These are phyloP conservation scores for Macropis europaea DNA, from an alignment of 2,888 invertebrate genomes.

Conservation along the genomic window DNA sequence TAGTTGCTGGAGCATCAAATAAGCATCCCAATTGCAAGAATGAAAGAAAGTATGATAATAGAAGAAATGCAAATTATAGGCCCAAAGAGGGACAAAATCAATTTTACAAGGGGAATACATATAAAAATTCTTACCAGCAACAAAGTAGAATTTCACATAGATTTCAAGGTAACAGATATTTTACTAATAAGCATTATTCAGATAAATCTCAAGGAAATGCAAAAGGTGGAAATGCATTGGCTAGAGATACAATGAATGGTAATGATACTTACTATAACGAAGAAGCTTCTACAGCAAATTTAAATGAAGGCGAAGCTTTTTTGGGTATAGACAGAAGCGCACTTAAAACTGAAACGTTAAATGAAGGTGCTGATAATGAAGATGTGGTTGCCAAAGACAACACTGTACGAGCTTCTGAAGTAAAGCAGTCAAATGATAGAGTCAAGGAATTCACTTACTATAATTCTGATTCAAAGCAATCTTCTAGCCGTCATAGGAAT, in stretches of 20 bases:
- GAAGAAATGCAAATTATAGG: conserved; percentile 50
- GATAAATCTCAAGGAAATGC: conserved; percentile 1
- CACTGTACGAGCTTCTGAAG: background rate
- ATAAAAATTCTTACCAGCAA: conserved; percentile 51
- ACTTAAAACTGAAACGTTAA: background rate
- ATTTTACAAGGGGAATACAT: conserved; percentile 39
- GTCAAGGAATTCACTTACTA: conserved; percentile 32
- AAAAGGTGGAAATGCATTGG: background rate
- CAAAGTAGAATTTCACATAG: conserved; percentile 56
- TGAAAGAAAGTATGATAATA: conserved; percentile 57
- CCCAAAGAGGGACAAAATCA: conserved; percentile 52
- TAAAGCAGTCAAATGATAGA: conserved; percentile 17
- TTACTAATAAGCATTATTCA: conserved; percentile 37
- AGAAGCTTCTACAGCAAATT: background rate
- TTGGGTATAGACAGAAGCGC: background rate
- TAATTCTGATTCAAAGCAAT: conserved; percentile 40
- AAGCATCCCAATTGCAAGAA: conserved; percentile 18
- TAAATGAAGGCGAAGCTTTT: conserved; percentile 14
- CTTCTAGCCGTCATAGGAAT: conserved; percentile 33
- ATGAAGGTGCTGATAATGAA: background rate
- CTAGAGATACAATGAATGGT: too few species aligned
- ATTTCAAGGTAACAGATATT: conserved; percentile 65
- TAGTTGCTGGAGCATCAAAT: conserved; percentile 7
- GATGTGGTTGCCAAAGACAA: background rate
- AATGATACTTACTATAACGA: background rate